These are phyloP conservation scores for Leptoclinus maculatus DNA, from an alignment of 2,797 vertebrate genomes.

Conservation along the genomic window DNA sequence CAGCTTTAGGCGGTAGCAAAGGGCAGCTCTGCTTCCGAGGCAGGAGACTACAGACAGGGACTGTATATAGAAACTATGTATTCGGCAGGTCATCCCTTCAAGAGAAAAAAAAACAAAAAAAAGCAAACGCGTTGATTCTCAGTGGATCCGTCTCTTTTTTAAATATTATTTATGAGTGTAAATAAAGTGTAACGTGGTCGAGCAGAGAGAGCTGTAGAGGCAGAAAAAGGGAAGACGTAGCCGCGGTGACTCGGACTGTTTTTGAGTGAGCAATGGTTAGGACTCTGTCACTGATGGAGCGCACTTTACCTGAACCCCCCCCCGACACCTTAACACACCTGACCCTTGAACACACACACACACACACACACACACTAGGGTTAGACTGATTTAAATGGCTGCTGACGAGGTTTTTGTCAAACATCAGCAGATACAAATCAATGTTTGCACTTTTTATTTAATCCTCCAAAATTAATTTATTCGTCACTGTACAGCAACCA, in stretches of 20 bases:
- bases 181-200: constrained; percentile 72
- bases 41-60: constrained; percentile 73
- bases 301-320: constrained; percentile 80
- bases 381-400: constrained; percentile 19
- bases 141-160: constrained; percentile 71
- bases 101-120: constrained; percentile 24
- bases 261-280: constrained; percentile 64
- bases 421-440: neutral
- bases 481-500: constrained; percentile 5
- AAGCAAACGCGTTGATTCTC: constrained; percentile 75
- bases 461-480: constrained; percentile 4
- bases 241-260: constrained; percentile 79
- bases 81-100: constrained; percentile 79
- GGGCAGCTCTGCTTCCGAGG: constrained; percentile 50
- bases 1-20: constrained; percentile 50
- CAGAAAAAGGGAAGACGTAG: constrained; percentile 71
- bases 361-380: constrained; percentile 2
- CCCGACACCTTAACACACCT: constrained; percentile 18
- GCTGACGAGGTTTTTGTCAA: neutral
- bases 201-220: constrained; percentile 72
- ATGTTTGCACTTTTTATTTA: constrained; percentile 36
- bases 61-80: constrained; percentile 77
- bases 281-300: constrained; percentile 75
- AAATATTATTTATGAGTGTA: constrained; percentile 77
- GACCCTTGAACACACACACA: neutral